These are phyloP conservation scores for Ficedula albicollis DNA, from an alignment of 2,797 vertebrate species.

Conservation along the genomic window DNA sequence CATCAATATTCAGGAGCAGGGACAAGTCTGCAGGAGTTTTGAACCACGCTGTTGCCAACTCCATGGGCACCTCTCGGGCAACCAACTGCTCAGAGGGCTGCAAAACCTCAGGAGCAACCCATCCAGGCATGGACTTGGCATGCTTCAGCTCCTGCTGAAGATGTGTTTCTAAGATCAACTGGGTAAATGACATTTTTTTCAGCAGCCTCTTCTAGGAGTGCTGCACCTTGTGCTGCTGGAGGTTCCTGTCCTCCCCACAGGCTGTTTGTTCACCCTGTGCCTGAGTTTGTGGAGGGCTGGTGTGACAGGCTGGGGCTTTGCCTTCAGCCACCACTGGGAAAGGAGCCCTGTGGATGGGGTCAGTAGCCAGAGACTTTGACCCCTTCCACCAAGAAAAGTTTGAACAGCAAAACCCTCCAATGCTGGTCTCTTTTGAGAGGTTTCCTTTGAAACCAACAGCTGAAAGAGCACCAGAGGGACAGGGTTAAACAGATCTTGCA, in stretches of 20 bases:
- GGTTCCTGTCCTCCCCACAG: neutral
- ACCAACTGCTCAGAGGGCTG: neutral
- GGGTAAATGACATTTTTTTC: neutral
- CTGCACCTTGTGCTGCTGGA: neutral
- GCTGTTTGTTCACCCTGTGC: neutral
- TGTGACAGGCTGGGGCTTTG: neutral
- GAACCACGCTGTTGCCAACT: neutral
- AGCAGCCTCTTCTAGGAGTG: neutral
- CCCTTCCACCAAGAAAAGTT: neutral
- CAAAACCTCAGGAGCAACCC: neutral
- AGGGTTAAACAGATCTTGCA: neutral
- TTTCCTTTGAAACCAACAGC: neutral
- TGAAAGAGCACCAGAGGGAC: neutral
- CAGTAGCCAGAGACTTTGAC: neutral
- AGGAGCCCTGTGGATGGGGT: accelerated
- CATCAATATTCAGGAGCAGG: neutral
- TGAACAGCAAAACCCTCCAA: neutral
- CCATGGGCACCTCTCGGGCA: neutral
- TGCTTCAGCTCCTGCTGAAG: neutral
- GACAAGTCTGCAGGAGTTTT: neutral
- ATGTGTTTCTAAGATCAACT: neutral
- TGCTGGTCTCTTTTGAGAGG: accelerated
- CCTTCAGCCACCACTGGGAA: neutral
- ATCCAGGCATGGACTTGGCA: neutral
- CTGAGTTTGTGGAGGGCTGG: neutral